Conservation (phyloP, 1,140 invertebrate species). For the Charaxes varanes region DNA sequence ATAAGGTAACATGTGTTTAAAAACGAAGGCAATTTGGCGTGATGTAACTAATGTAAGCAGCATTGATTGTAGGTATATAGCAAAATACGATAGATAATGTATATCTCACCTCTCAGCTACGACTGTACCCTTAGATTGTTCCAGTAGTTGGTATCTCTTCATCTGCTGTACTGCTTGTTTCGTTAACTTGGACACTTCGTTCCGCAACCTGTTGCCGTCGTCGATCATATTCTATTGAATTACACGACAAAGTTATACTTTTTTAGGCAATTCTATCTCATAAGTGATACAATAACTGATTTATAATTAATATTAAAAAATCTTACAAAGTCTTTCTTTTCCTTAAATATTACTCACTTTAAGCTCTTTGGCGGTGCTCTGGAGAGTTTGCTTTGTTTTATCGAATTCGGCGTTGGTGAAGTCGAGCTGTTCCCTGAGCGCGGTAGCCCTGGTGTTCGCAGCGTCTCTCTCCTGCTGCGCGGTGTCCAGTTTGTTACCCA, state of each 20-base stretch:
- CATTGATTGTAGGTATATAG: too few relatives aligned
- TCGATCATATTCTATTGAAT: slow-evolving; percentile 44
- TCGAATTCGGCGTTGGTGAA: slow-evolving; percentile 38
- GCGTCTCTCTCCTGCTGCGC: slow-evolving; percentile 51
- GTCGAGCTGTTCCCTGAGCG: slow-evolving; percentile 48
- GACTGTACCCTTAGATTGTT: slow-evolving; percentile 49
- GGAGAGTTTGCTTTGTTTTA: slow-evolving; percentile 36
- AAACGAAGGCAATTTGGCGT: too few relatives aligned
- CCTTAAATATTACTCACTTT: slow-evolving; percentile 48
- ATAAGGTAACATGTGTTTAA: too few relatives aligned
- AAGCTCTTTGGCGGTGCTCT: slow-evolving; percentile 39
- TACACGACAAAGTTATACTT: not conserved
- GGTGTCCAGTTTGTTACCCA: slow-evolving; percentile 31
- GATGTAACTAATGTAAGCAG: too few relatives aligned
- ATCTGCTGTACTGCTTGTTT: slow-evolving; percentile 40
- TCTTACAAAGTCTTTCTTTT: too few relatives aligned
- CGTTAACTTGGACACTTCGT: slow-evolving; percentile 45
- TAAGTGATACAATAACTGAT: too few relatives aligned
- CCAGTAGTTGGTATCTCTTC: slow-evolving; percentile 54
- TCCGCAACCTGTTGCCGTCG: slow-evolving; percentile 41
- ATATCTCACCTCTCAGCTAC: slow-evolving; percentile 46
- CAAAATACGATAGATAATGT: too few relatives aligned
- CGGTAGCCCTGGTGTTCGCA: slow-evolving; percentile 41
- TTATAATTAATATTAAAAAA: too few relatives aligned
- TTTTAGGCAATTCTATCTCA: not conserved